A percentile compares a stretch with the other conserved stretches of the same genome.
phyloP scores from a whole-genome alignment of 2,797 vertebrate genomes.

The Pseudochirops corinnae region DNA sequence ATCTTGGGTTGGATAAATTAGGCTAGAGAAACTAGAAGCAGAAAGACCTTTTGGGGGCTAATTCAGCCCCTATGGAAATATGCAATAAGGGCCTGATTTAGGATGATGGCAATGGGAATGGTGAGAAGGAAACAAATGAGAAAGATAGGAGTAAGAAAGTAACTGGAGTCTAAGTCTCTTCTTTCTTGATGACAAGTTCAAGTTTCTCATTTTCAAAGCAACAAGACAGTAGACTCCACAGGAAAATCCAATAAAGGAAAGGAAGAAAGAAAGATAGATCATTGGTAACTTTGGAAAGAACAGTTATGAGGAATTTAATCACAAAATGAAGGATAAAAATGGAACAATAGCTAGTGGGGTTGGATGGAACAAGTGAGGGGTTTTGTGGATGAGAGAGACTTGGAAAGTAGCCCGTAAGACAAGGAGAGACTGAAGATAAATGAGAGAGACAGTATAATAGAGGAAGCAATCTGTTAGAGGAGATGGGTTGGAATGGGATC shows the following conservation, averaged over 20 bases:
- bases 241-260: not conserved
- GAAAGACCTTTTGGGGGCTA: not conserved
- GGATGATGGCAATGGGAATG: not conserved
- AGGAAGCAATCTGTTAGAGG: too few species aligned
- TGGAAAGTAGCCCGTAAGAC: too few species aligned
- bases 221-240: not conserved
- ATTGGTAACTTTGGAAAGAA: not conserved
- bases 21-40: not conserved
- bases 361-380: too few species aligned
- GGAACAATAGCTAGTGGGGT: too few species aligned
- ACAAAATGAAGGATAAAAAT: too few species aligned
- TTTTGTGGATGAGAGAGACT: too few species aligned
- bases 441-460: too few species aligned
- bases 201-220: not conserved
- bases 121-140: not conserved
- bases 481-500: too few species aligned
- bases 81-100: not conserved
- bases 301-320: not conserved
- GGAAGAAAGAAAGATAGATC: too few species aligned
- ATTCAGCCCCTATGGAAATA: not conserved
- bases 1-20: not conserved
- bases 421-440: too few species aligned
- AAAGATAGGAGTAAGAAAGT: not conserved
- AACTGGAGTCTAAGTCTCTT: not conserved
- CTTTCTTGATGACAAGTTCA: not conserved